Percentiles rank a stretch among this genome's conserved stretches.
These are phyloP conservation scores for Bombus superbus DNA, from an alignment of 1,140 invertebrate genomes.

Conservation along the genomic window DNA sequence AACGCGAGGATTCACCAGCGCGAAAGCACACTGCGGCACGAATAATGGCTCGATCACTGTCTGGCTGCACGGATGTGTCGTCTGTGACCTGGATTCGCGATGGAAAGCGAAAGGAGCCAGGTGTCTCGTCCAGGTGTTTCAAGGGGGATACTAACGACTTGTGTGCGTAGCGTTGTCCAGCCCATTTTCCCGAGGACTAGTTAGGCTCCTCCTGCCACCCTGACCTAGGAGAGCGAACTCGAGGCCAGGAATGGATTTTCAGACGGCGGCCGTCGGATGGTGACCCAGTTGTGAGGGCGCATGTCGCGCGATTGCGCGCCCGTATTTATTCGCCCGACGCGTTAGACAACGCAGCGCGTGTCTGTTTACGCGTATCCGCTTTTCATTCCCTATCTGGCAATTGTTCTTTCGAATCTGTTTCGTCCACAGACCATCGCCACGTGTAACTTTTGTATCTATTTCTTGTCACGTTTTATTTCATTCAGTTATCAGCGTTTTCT, in stretches of 20 bases:
- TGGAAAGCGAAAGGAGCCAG: neutral
- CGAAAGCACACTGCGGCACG: neutral
- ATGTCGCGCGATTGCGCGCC: conserved; percentile 76
- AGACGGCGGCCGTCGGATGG: conserved; percentile 61
- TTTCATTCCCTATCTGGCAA: neutral
- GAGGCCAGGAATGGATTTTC: conserved; percentile 75
- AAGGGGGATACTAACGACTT: conserved; percentile 77
- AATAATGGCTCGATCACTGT: neutral
- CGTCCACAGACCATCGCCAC: too few species aligned
- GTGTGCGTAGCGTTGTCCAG: conserved; percentile 80
- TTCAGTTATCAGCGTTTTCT: too few species aligned
- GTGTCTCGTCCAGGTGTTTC: neutral
- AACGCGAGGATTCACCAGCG: neutral
- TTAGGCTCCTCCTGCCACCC: conserved; percentile 67
- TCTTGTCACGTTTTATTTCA: too few species aligned
- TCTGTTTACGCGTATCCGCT: neutral
- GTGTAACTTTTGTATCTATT: too few species aligned
- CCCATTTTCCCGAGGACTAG: conserved; percentile 73
- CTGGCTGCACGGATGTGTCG: neutral
- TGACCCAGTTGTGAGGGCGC: conserved; percentile 79
- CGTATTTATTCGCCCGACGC: conserved; percentile 69
- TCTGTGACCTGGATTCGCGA: neutral
- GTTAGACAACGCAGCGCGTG: conserved; percentile 13
- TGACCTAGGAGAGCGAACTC: conserved; percentile 77
- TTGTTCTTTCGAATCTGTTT: neutral